Evolutionary conservation across 2,888 invertebrate species (phyloP), one percentile per base, ranked within the genome.

Genomic region (Diaperis boleti): DNA sequence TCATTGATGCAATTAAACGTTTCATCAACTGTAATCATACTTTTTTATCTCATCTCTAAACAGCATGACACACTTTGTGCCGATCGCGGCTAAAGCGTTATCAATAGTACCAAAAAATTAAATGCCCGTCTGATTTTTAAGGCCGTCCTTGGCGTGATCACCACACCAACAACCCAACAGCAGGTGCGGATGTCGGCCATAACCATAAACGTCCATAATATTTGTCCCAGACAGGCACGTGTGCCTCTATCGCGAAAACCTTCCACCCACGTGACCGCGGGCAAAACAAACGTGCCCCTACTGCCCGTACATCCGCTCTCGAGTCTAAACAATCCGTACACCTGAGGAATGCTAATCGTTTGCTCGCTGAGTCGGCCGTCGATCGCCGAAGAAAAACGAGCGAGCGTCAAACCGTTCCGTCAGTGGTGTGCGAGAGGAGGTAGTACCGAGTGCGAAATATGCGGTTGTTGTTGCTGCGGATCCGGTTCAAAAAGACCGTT

Each of bases 371-470:
- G 17, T 39, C 35, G 7, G 52, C 14, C 49, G 39, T 17, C 14
- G 47, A 35, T 52, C 45, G 47, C 55, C 62, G 62, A 62, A 62
- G 62, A 56, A 56, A 62, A 62, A 62, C 62, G 62, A 62, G 62
- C 56, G 49, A 61, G 55, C 55, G 61, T 61, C 61, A 61, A 47
- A 61, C n/a, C n/a, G n/a, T n/a, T n/a, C n/a, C n/a, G n/a, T n/a
- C 61, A 61, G 55, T 55, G 55, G 61, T 61, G 55, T 61, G n/a
- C n/a, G n/a, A n/a, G n/a, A n/a, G 52, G 33, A 50, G 54, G 45
- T 55, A 45, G 52, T 42, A 33, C 26, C 11, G 59, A 50, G 59
- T 42, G 59, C 52, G 44, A 52, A 60, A 52, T 52, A 44, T 60
- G 50, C 49, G 14, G 41, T 56, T 45, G 45, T 44, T 59, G 49